Evolutionary conservation across 2,888 invertebrate genomes (phyloP).

Genomic region (Schizaphis graminum): DNA sequence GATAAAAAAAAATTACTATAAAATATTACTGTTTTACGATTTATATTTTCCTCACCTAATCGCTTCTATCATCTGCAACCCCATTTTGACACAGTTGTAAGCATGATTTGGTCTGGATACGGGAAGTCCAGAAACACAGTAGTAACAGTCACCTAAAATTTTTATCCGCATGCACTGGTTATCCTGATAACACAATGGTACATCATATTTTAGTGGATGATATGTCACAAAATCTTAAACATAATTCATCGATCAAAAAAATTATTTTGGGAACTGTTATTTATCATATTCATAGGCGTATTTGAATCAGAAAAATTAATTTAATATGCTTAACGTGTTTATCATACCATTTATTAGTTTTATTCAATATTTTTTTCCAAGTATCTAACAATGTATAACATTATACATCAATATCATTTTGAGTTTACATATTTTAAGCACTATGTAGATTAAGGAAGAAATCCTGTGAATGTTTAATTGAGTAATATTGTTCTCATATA

Average conservation of each 20-base stretch:
- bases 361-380: background rate
- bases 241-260: background rate
- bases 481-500: background rate
- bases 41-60: conserved; percentile 77
- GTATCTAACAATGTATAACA: background rate
- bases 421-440: background rate
- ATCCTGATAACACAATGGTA: conserved; percentile 76
- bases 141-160: conserved; percentile 96
- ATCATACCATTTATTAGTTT: background rate
- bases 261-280: background rate
- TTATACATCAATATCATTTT: background rate
- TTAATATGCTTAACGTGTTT: background rate
- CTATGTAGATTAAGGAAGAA: background rate
- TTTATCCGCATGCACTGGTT: conserved; percentile 97
- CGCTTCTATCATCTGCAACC: conserved; percentile 94
- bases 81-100: conserved; percentile 96
- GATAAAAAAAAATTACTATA: background rate
- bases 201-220: background rate
- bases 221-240: background rate
- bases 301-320: background rate
- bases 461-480: background rate
- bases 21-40: background rate
- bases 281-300: background rate
- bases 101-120: conserved; percentile 94
- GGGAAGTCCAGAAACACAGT: conserved; percentile 93